Percentiles rank a stretch among this genome's conserved stretches.
These are phyloP conservation scores for Rhagophthalmus giganteus DNA, from an alignment of 2,888 invertebrate genomes.

Conservation along the genomic window DNA sequence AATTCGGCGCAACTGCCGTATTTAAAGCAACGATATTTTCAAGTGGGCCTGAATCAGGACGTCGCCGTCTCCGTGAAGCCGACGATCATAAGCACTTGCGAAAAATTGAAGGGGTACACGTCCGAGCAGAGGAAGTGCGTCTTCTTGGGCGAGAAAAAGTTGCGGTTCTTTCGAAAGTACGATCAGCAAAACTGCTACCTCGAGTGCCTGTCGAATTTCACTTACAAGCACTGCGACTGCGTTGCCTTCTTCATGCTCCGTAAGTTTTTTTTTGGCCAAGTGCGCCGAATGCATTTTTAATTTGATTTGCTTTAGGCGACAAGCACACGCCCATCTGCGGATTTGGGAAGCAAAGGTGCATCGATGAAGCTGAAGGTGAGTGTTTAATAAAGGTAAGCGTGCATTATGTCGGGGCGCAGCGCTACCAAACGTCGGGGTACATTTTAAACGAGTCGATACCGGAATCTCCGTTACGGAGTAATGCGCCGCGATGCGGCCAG, in stretches of 20 bases:
- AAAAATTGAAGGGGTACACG: constrained; percentile 33
- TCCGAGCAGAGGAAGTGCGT: constrained; percentile 36
- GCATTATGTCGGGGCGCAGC: too few relatives aligned
- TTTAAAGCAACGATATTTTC: constrained; percentile 34
- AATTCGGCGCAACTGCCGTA: constrained; percentile 44
- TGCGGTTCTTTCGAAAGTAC: background rate
- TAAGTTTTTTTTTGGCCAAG: too few relatives aligned
- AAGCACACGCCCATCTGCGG: constrained; percentile 62
- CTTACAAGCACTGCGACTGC: constrained; percentile 36
- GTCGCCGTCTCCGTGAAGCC: constrained; percentile 35
- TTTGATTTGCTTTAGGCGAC: constrained; percentile 60
- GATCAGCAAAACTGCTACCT: background rate
- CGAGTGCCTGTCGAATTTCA: constrained; percentile 40
- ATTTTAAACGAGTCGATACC: too few relatives aligned
- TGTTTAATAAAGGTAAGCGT: too few relatives aligned
- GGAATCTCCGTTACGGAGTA: too few relatives aligned
- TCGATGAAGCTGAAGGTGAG: background rate
- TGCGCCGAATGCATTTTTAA: too few relatives aligned
- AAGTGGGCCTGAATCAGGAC: constrained; percentile 36
- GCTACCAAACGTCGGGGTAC: too few relatives aligned
- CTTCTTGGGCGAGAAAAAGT: constrained; percentile 20
- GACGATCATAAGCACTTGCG: constrained; percentile 38
- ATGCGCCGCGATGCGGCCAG: too few relatives aligned
- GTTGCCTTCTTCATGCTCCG: constrained; percentile 40
- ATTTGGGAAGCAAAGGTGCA: constrained; percentile 38